Evolutionary conservation across 2,113 vertebrate species (phyloP).

Genomic region (Cheilinus undulatus): DNA sequence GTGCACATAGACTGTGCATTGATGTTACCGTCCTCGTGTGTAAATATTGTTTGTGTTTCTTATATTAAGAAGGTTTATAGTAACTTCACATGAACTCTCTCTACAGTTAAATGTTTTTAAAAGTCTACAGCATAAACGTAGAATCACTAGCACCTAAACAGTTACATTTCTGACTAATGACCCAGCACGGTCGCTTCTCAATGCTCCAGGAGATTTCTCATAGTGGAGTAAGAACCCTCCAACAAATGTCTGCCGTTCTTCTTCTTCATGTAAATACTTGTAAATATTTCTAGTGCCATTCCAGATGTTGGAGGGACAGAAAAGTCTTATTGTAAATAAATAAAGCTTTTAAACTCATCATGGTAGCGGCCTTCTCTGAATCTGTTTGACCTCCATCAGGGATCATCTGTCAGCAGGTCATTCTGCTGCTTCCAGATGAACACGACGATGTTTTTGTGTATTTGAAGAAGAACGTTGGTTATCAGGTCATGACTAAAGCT

Average conservation of each 20-base stretch:
- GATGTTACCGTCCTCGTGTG: slow-evolving; percentile 16
- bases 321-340: slow-evolving; percentile 56
- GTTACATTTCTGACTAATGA: background rate
- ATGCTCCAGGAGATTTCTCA: background rate
- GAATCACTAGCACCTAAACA: background rate
- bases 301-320: background rate
- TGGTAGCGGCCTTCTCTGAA: background rate
- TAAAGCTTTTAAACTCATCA: slow-evolving; percentile 43
- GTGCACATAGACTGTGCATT: slow-evolving; percentile 2
- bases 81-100: background rate
- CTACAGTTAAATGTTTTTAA: background rate
- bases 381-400: no score
- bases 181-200: background rate
- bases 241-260: background rate
- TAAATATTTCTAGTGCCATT: slow-evolving; percentile 47
- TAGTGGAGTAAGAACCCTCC: background rate
- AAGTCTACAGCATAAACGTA: background rate
- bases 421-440: background rate
- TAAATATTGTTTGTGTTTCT: slow-evolving; percentile 71
- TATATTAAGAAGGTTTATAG: slow-evolving; percentile 82
- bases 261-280: slow-evolving; percentile 56
- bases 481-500: background rate
- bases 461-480: background rate
- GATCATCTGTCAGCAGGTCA: background rate
- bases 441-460: background rate